phyloP scores from a whole-genome alignment of 2,888 invertebrate species.

The Acronicta leporina region DNA sequence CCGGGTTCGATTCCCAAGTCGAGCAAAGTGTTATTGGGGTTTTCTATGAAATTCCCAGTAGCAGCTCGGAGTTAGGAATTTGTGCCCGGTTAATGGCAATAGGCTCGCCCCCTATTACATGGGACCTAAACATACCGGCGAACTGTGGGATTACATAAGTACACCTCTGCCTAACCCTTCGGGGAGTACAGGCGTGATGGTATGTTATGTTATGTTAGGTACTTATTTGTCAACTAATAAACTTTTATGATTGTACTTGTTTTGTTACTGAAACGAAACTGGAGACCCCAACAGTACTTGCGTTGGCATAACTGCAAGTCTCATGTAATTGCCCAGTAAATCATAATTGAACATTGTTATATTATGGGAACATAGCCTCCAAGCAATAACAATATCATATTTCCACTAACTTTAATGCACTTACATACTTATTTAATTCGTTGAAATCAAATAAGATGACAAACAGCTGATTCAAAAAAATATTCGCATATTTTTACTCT shows the following conservation, averaged over 20 bases:
- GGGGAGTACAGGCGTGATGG: too few species aligned
- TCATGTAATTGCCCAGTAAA: constrained; percentile 24
- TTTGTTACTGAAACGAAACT: constrained; percentile 22
- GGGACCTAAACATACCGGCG: too few species aligned
- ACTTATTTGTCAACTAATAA: constrained; percentile 30
- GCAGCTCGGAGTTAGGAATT: too few species aligned
- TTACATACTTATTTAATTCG: not conserved
- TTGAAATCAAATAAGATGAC: not conserved
- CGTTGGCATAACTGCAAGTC: constrained; percentile 17
- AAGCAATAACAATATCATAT: not conserved
- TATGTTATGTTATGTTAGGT: too few species aligned
- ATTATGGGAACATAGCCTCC: not conserved
- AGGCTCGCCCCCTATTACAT: too few species aligned
- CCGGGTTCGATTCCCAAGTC: too few species aligned
- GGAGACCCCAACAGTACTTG: constrained; percentile 11
- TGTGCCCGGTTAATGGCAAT: too few species aligned
- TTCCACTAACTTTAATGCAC: not conserved
- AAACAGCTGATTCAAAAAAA: not conserved
- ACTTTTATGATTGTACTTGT: constrained; percentile 22
- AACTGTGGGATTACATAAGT: too few species aligned
- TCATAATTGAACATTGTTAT: constrained; percentile 17
- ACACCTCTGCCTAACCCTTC: too few species aligned
- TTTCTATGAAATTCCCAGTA: too few species aligned
- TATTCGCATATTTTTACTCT: too few species aligned
- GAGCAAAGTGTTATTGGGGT: too few species aligned